phyloP scores from a whole-genome alignment of 2,888 invertebrate species.

The Nesidiocoris tenuis region DNA sequence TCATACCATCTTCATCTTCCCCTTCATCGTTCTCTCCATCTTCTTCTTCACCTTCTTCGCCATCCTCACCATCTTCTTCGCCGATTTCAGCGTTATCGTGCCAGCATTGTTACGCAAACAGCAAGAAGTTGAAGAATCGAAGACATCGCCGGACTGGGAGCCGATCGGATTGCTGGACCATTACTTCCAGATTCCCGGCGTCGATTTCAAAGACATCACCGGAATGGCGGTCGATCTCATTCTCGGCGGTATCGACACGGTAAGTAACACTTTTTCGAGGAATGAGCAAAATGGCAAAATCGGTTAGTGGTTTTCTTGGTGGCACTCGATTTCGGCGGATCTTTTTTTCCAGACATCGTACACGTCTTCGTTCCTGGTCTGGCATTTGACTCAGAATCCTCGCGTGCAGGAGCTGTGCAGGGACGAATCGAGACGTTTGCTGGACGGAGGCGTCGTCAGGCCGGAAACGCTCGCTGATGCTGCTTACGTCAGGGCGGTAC shows the following conservation, averaged over 20 bases:
- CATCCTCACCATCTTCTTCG: too few relatives aligned
- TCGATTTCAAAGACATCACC: conserved; percentile 75
- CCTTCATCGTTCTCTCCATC: too few relatives aligned
- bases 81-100: conserved; percentile 23
- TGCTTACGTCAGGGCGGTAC: conserved; percentile 71
- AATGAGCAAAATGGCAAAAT: too few relatives aligned
- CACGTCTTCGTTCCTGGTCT: conserved; percentile 72
- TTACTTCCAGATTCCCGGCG: conserved; percentile 67
- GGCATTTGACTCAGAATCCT: conserved; percentile 72
- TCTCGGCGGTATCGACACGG: conserved; percentile 84
- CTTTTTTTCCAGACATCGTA: conserved; percentile 68
- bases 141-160: not conserved
- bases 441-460: conserved; percentile 62
- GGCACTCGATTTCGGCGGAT: conserved; percentile 5
- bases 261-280: too few relatives aligned
- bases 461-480: conserved; percentile 64
- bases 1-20: too few relatives aligned
- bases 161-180: conserved; percentile 58
- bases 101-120: conserved; percentile 10
- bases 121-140: conserved; percentile 23
- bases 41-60: too few relatives aligned
- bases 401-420: conserved; percentile 67
- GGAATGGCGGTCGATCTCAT: conserved; percentile 82
- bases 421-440: conserved; percentile 62
- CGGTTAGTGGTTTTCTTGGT: too few relatives aligned